phyloP scores from a whole-genome alignment of 2,888 invertebrate genomes.

The Aplocera efformata region DNA sequence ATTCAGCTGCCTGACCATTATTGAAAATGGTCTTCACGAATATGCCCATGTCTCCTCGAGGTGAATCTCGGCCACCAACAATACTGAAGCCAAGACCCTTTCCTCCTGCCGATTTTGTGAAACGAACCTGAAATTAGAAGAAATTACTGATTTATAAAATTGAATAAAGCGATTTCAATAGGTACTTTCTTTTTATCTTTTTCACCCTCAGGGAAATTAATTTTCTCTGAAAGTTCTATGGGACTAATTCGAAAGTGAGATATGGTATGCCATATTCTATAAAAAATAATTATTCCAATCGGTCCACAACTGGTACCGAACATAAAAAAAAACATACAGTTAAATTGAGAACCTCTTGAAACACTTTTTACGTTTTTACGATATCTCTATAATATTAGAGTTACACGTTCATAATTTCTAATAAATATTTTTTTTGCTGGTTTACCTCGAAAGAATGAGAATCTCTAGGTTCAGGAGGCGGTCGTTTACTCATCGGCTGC shows the following conservation, averaged over 20 bases:
- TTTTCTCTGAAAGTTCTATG: no score
- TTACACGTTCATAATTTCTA: not conserved
- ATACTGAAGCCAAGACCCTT: slow-evolving; percentile 94
- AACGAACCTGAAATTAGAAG: slow-evolving; percentile 73
- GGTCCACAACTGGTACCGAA: no score
- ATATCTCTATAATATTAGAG: no score
- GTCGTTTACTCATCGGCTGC: slow-evolving; percentile 48
- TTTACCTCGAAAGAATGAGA: slow-evolving; percentile 67
- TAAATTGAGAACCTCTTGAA: no score
- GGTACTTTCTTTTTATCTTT: no score
- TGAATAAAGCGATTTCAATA: slow-evolving; percentile 4
- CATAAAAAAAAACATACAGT: no score
- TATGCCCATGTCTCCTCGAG: slow-evolving; percentile 92
- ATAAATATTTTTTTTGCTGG: not conserved
- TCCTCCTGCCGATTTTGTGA: slow-evolving; percentile 89
- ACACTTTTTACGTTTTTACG: no score
- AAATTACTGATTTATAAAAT: not conserved
- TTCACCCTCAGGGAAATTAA: no score
- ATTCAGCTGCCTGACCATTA: slow-evolving; percentile 91
- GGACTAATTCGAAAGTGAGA: no score
- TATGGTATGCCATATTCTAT: no score
- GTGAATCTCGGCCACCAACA: slow-evolving; percentile 92
- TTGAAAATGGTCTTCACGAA: slow-evolving; percentile 93
- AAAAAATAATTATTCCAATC: no score
- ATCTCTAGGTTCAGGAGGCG: slow-evolving; percentile 70